Percentiles rank a stretch among this genome's conserved stretches.
Conservation (phyloP, 2,797 vertebrate genomes). For the Sebastes trivittatus region DNA sequence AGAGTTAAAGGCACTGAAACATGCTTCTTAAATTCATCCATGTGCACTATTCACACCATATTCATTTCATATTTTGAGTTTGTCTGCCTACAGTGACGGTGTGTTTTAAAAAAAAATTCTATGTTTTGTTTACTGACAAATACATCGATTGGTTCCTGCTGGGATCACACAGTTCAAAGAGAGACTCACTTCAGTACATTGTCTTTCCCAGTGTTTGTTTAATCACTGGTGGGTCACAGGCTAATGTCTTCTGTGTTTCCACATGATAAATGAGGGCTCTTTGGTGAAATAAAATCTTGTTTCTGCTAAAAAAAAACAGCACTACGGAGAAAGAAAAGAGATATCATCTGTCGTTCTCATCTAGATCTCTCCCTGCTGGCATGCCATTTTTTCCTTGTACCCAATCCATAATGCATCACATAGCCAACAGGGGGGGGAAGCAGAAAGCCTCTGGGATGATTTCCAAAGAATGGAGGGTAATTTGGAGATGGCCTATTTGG, state of each 20-base stretch:
- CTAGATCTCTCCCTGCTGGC: not conserved
- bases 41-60: not conserved
- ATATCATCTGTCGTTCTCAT: not conserved
- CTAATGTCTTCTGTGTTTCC: not conserved
- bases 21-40: not conserved
- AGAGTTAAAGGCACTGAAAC: not conserved
- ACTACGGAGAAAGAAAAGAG: not conserved
- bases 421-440: constrained; percentile 3
- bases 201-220: not conserved
- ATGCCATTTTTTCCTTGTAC: constrained; percentile 30
- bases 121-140: not conserved
- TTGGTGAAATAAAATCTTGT: not conserved
- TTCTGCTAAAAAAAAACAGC: not conserved
- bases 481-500: constrained; percentile 46
- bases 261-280: not conserved
- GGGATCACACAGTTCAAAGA: not conserved
- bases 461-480: constrained; percentile 50
- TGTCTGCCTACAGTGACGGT: too few species aligned
- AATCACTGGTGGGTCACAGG: not conserved
- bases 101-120: not conserved
- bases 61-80: too few species aligned
- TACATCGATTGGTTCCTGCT: not conserved
- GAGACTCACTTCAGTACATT: not conserved
- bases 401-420: constrained; percentile 56
- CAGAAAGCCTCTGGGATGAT: constrained; percentile 43